Evolutionary conservation across 2,888 invertebrate genomes (phyloP).

Genomic region (Eudemis profundana): DNA sequence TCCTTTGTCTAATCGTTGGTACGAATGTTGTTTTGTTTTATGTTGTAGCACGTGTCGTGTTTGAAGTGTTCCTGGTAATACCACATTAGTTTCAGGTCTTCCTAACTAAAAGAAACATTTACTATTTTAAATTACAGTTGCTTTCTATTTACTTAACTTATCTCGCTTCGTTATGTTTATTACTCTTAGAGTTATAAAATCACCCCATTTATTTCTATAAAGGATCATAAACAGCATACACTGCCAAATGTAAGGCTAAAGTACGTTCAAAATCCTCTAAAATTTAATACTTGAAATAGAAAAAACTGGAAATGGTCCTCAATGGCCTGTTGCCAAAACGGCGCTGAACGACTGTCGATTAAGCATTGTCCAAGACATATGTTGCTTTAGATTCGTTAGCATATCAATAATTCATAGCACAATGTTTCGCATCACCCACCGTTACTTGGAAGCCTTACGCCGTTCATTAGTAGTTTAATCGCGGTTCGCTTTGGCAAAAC

Average conservation of each 20-base stretch:
- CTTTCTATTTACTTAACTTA: neutral
- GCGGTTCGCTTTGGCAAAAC: slow-evolving; percentile 83
- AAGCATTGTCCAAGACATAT: slow-evolving; percentile 75
- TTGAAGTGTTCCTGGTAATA: slow-evolving; percentile 44
- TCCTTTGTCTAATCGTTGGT: slow-evolving; percentile 82
- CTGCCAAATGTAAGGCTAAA: slow-evolving; percentile 56
- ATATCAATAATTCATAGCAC: slow-evolving; percentile 82
- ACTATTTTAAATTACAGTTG: neutral
- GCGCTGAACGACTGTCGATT: slow-evolving; percentile 60
- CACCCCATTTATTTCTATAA: slow-evolving; percentile 33
- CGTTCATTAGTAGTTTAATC: slow-evolving; percentile 82
- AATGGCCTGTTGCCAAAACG: slow-evolving; percentile 39
- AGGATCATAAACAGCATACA: slow-evolving; percentile 50
- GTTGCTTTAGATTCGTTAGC: slow-evolving; percentile 78
- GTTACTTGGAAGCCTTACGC: slow-evolving; percentile 83
- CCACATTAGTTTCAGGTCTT: slow-evolving; percentile 27
- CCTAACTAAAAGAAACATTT: neutral
- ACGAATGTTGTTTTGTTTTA: slow-evolving; percentile 54
- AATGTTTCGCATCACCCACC: slow-evolving; percentile 77
- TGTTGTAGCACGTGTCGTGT: slow-evolving; percentile 45
- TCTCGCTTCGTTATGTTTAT: neutral
- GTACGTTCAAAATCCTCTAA: slow-evolving; percentile 51
- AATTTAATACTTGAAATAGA: slow-evolving; percentile 44
- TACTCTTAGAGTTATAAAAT: neutral
- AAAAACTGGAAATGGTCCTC: slow-evolving; percentile 40